Conservation (phyloP, 2,113 vertebrate species). For the Zosterops hypoxanthus region DNA sequence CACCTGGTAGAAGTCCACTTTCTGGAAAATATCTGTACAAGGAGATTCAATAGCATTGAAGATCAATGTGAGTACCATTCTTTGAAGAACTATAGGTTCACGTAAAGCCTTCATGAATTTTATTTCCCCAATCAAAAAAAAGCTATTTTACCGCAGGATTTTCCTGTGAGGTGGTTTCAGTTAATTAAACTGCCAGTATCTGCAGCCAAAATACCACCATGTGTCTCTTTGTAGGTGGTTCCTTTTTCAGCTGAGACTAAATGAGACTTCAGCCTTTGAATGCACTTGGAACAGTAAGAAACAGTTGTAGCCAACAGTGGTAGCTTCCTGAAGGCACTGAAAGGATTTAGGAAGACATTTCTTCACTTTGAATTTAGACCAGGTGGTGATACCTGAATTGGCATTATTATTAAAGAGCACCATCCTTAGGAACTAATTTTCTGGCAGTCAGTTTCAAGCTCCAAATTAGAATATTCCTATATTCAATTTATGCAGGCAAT, state of each 20-base stretch:
- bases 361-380: not conserved
- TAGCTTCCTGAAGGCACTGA: not conserved
- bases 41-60: not conserved
- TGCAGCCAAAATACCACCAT: not conserved
- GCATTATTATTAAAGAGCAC: not conserved
- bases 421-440: not conserved
- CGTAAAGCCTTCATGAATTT: not conserved
- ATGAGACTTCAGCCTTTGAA: not conserved
- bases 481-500: slow-evolving; percentile 5
- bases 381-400: not conserved
- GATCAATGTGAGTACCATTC: not conserved
- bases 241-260: not conserved
- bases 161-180: not conserved
- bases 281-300: not conserved
- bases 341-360: not conserved
- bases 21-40: not conserved
- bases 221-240: not conserved
- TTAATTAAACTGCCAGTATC: not conserved
- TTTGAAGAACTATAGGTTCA: not conserved
- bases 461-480: slow-evolving; percentile 1
- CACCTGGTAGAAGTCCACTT: not conserved
- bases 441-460: not conserved
- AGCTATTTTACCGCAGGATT: not conserved
- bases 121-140: not conserved
- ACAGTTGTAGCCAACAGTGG: not conserved